A percentile compares a stretch with the other conserved stretches of the same genome.
Evolutionary conservation across 2,797 vertebrate species (phyloP).

Genomic region (Siniperca obscura): DNA sequence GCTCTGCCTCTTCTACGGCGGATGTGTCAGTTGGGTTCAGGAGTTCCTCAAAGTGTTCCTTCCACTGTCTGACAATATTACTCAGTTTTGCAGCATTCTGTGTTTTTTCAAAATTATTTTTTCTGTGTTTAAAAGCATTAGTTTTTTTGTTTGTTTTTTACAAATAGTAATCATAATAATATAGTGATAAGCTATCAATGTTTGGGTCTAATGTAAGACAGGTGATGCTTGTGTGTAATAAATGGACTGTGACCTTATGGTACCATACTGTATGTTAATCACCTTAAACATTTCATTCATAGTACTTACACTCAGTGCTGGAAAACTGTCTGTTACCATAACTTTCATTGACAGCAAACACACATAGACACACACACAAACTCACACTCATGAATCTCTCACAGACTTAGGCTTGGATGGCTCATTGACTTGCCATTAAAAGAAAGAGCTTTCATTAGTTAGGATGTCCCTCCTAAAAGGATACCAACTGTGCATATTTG

Average conservation of each 20-base stretch:
- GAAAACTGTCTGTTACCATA: constrained; percentile 36
- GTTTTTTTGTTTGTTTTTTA: background rate
- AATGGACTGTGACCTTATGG: constrained; percentile 44
- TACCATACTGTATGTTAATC: constrained; percentile 35
- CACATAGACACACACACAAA: constrained; percentile 23
- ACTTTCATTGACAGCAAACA: constrained; percentile 37
- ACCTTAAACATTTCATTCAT: constrained; percentile 37
- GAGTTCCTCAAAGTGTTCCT: constrained; percentile 4
- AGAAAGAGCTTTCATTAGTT: constrained; percentile 67
- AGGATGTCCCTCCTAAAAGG: constrained; percentile 55
- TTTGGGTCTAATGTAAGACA: constrained; percentile 20
- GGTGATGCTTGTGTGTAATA: constrained; percentile 28
- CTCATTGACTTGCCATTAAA: constrained; percentile 75
- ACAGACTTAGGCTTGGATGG: constrained; percentile 57
- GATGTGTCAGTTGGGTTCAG: background rate
- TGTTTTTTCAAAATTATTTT: background rate
- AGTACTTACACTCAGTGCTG: constrained; percentile 16
- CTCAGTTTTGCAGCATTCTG: background rate
- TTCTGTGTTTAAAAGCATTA: background rate
- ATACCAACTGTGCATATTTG: constrained; percentile 42
- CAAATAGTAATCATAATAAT: background rate
- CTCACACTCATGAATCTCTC: constrained; percentile 57
- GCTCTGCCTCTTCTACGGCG: background rate
- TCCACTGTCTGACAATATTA: constrained; percentile 8
- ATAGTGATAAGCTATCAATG: background rate